A percentile compares a stretch with the other conserved stretches of the same genome.
phyloP scores from a whole-genome alignment of 2,113 vertebrate genomes.

The Circaetus gallicus region DNA sequence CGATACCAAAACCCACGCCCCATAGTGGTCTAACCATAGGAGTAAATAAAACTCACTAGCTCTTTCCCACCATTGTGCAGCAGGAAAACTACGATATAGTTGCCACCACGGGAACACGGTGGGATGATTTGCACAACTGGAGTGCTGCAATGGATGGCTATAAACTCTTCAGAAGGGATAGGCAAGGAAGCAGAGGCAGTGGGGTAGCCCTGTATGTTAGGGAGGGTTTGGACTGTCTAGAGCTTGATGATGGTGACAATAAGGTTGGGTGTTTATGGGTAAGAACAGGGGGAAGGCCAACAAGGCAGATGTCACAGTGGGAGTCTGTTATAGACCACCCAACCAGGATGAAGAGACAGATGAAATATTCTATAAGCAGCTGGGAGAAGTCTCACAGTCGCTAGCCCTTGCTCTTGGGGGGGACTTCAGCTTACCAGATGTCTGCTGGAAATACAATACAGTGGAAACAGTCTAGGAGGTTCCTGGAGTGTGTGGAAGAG shows the following conservation, averaged over 20 bases:
- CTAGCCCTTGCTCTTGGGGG: too few species aligned
- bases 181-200: neutral
- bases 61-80: neutral
- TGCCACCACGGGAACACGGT: neutral
- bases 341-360: neutral
- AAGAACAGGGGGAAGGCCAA: neutral
- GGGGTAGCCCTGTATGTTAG: neutral
- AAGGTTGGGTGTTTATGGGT: neutral
- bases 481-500: neutral
- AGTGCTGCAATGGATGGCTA: neutral
- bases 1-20: fast-evolving
- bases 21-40: neutral
- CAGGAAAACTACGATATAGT: neutral
- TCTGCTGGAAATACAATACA: neutral
- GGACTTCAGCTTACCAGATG: neutral
- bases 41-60: neutral
- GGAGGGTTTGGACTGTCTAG: too few species aligned
- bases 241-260: neutral
- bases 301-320: neutral
- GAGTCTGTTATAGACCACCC: neutral
- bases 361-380: neutral
- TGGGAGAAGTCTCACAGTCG: neutral
- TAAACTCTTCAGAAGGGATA: neutral
- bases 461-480: neutral
- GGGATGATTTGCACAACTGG: neutral